A percentile compares a stretch with the other conserved stretches of the same genome.
phyloP scores from a whole-genome alignment of 2,113 vertebrate genomes.

The Pseudopipra pipra region DNA sequence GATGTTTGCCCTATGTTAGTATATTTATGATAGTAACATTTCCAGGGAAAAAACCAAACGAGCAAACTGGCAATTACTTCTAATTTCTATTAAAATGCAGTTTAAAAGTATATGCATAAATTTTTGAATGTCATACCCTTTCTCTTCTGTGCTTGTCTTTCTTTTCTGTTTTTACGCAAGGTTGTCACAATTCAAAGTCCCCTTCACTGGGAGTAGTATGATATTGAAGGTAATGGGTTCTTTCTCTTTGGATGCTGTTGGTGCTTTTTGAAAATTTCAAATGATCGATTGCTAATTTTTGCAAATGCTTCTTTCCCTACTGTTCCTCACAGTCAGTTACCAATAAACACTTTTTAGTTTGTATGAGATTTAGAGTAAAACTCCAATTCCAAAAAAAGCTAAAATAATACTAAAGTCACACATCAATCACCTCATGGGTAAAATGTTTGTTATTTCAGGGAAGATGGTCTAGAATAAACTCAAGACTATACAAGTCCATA shows the following conservation, averaged over 20 bases:
- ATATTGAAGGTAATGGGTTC: neutral
- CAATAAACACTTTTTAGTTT: neutral
- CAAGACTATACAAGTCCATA: neutral
- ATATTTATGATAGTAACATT: neutral
- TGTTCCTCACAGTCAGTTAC: neutral
- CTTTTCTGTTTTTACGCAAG: neutral
- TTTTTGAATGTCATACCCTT: neutral
- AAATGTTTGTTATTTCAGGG: neutral
- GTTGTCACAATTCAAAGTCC: neutral
- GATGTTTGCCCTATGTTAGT: fast-evolving
- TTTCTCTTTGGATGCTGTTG: neutral
- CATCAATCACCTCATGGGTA: neutral
- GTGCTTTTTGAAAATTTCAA: neutral
- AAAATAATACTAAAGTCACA: neutral
- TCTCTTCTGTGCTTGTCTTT: neutral
- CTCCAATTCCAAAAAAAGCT: neutral
- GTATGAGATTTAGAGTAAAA: neutral
- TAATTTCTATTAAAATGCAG: neutral
- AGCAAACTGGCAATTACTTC: fast-evolving
- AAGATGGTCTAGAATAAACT: neutral
- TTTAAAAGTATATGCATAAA: fast-evolving
- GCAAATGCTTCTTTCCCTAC: neutral
- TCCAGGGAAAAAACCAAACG: neutral
- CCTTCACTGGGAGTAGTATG: neutral
- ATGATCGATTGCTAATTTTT: neutral